Evolutionary conservation across 2,113 vertebrate genomes (phyloP).

Genomic region (Ornithorhynchus anatinus): DNA sequence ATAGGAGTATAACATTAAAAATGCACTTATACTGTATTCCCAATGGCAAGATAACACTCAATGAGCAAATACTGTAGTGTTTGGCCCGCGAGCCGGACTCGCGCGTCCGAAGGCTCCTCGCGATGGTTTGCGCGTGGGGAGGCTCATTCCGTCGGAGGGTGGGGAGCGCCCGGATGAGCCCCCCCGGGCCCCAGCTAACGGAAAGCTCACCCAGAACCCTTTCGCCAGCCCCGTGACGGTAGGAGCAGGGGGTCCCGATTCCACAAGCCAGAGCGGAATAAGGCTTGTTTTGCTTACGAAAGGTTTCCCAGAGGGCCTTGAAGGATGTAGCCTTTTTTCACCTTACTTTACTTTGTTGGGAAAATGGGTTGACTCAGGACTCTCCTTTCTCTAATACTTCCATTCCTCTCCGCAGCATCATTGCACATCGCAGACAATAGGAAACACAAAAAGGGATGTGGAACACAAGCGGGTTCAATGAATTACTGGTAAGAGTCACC

Average conservation of each 20-base stretch:
- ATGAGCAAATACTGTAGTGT: constrained; percentile 63
- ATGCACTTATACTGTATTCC: constrained; percentile 67
- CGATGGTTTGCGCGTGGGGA: too few species aligned
- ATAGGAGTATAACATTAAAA: constrained; percentile 73
- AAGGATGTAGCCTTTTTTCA: too few species aligned
- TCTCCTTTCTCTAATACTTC: constrained; percentile 12
- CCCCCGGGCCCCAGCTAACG: too few species aligned
- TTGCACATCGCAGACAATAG: constrained; percentile 30
- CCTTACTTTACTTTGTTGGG: background rate
- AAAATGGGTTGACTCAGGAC: rapidly evolving
- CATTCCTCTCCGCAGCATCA: constrained; percentile 11
- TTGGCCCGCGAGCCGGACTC: constrained; percentile 46
- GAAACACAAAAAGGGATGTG: constrained; percentile 9
- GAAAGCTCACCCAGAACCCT: too few species aligned
- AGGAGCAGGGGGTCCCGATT: too few species aligned
- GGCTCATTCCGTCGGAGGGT: too few species aligned
- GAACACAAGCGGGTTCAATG: constrained; percentile 4
- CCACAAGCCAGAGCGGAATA: too few species aligned
- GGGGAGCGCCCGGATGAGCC: too few species aligned
- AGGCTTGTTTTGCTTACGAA: too few species aligned
- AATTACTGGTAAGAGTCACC: background rate
- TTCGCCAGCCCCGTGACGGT: too few species aligned
- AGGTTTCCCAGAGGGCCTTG: too few species aligned
- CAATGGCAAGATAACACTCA: constrained; percentile 64
- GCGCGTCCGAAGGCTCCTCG: too few species aligned